A percentile compares a stretch with the other conserved stretches of the same genome.
Evolutionary conservation across 2,797 vertebrate species (phyloP).

Genomic region (Artibeus lituratus): DNA sequence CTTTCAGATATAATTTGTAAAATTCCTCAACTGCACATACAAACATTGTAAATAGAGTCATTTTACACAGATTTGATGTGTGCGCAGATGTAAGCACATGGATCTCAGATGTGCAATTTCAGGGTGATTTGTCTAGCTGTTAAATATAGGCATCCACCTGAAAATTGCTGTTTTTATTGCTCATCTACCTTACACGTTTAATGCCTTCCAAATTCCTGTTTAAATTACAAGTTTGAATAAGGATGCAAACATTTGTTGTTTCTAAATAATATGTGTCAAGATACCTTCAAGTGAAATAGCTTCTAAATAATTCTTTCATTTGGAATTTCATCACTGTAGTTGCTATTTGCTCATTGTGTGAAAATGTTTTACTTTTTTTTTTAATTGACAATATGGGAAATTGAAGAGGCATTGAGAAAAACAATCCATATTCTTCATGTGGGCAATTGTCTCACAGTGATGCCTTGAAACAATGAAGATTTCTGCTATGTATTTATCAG

Average conservation of each 20-base stretch:
- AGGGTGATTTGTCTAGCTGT: constrained; percentile 17
- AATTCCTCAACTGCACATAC: not conserved
- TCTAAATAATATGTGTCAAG: not conserved
- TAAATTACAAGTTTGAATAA: constrained; percentile 35
- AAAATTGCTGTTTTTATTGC: constrained; percentile 11
- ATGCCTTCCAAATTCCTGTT: constrained; percentile 46
- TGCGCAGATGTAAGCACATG: not conserved
- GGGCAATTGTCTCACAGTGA: constrained; percentile 28
- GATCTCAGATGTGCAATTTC: constrained; percentile 6
- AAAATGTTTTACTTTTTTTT: not conserved
- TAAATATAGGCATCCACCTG: constrained; percentile 48
- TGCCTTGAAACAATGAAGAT: constrained; percentile 52
- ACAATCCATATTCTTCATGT: constrained; percentile 37
- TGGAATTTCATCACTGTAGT: not conserved
- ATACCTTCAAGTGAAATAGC: not conserved
- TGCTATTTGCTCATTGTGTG: not conserved
- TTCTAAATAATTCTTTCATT: not conserved
- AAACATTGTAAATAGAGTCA: constrained; percentile 17
- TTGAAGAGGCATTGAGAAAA: constrained; percentile 11
- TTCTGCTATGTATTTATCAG: constrained; percentile 62
- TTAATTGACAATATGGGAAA: constrained; percentile 1
- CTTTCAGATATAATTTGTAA: constrained; percentile 19
- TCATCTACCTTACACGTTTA: constrained; percentile 31
- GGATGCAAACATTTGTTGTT: constrained; percentile 26
- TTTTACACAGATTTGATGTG: not conserved